Evolutionary conservation across 1,140 invertebrate genomes (phyloP).

Genomic region (Drosophila varians): DNA sequence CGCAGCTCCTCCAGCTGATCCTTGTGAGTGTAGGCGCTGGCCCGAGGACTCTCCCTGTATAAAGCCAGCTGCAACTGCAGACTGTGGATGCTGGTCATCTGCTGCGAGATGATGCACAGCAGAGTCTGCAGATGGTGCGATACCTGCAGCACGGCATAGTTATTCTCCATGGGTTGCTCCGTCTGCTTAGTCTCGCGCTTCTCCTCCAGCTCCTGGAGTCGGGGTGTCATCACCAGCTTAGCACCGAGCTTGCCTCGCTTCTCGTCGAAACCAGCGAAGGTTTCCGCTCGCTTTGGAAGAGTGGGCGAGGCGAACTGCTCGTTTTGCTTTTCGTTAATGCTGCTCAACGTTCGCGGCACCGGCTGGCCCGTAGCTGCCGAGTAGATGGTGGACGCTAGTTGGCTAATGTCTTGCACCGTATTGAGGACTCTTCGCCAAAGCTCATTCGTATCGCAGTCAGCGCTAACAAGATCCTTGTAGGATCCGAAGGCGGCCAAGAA

Average conservation of each 20-base stretch:
- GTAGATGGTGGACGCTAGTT: conserved; percentile 89
- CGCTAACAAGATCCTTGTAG: conserved; percentile 86
- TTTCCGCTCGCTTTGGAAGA: conserved; percentile 95
- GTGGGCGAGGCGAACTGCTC: conserved; percentile 92
- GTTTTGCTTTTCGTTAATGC: conserved; percentile 94
- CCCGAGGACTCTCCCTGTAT: conserved; percentile 84
- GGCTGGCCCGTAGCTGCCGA: conserved; percentile 89
- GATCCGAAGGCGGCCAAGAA: conserved; percentile 83
- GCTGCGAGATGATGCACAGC: conserved; percentile 92
- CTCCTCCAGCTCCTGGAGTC: conserved; percentile 75
- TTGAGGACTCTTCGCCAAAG: conserved; percentile 89
- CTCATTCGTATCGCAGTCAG: conserved; percentile 87
- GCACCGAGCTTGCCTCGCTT: conserved; percentile 72
- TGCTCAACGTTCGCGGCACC: conserved; percentile 93
- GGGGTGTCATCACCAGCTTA: conserved; percentile 66
- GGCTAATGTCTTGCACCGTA: conserved; percentile 87
- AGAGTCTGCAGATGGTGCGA: conserved; percentile 93
- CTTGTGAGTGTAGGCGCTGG: conserved; percentile 86
- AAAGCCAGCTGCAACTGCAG: conserved; percentile 88
- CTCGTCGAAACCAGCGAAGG: conserved; percentile 96
- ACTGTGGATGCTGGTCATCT: conserved; percentile 93
- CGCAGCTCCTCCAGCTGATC: conserved; percentile 90
- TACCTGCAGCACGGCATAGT: conserved; percentile 89
- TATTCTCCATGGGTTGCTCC: conserved; percentile 86
- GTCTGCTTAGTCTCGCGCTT: conserved; percentile 52